Evolutionary conservation across 1,140 invertebrate species (phyloP).

Genomic region (Drosophila albomicans): DNA sequence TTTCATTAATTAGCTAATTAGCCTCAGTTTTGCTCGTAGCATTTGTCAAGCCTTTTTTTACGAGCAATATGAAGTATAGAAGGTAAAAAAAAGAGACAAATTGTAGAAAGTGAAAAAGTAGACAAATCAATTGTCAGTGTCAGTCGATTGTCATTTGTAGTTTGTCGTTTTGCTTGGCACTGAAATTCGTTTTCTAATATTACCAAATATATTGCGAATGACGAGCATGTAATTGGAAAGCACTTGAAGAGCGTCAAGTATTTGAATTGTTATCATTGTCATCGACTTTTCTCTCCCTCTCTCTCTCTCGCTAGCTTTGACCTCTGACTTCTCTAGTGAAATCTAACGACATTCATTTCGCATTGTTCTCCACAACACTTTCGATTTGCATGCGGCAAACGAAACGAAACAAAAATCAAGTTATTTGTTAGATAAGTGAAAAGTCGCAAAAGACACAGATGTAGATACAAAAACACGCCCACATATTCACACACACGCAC

Average conservation of each 20-base stretch:
- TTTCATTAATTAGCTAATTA: not conserved
- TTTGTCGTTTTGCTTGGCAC: constrained; percentile 33
- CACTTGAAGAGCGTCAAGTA: not conserved
- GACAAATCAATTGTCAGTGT: constrained; percentile 2
- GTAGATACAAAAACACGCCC: constrained; percentile 13
- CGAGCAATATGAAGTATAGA: not conserved
- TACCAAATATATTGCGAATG: constrained; percentile 54
- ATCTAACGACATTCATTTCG: constrained; percentile 48
- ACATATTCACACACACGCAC: not conserved
- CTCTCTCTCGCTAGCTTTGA: not conserved
- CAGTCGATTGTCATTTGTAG: constrained; percentile 45
- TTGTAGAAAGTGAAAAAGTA: constrained; percentile 7
- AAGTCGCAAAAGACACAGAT: not conserved
- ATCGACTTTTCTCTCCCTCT: not conserved
- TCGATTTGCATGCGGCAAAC: constrained; percentile 58
- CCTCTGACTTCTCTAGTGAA: constrained; percentile 25
- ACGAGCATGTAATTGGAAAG: constrained; percentile 2
- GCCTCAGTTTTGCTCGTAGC: constrained; percentile 17
- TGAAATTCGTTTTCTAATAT: constrained; percentile 63
- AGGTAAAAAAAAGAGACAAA: not conserved
- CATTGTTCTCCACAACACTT: constrained; percentile 56
- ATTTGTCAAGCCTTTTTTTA: constrained; percentile 2
- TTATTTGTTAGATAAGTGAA: constrained; percentile 64
- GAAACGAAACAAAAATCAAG: constrained; percentile 20
- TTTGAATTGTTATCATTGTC: not conserved